Percentiles rank a stretch among this genome's conserved stretches.
phyloP scores from a whole-genome alignment of 2,797 vertebrate species.

The Microctenopoma steveboyesi region DNA sequence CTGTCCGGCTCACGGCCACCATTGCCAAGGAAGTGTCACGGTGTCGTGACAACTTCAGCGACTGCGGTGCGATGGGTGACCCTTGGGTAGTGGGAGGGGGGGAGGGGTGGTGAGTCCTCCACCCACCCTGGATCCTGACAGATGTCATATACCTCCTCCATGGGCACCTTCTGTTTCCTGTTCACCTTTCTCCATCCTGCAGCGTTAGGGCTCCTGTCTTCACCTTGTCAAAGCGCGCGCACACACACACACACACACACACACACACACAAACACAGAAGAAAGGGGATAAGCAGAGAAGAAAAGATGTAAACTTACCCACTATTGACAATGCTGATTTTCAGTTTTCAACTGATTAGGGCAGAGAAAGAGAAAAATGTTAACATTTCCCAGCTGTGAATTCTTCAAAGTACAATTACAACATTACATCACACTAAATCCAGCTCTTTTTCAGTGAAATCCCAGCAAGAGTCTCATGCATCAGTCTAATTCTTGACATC shows the following conservation, averaged over 20 bases:
- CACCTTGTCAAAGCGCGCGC: slow-evolving; percentile 68
- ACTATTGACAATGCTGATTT: slow-evolving; percentile 18
- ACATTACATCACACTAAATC: neutral
- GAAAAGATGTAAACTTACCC: slow-evolving; percentile 45
- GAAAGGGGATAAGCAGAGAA: slow-evolving; percentile 38
- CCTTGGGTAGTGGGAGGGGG: slow-evolving; percentile 73
- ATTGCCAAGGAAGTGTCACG: slow-evolving; percentile 84
- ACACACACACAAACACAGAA: slow-evolving; percentile 16
- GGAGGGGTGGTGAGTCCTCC: slow-evolving; percentile 67
- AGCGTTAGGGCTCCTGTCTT: slow-evolving; percentile 82
- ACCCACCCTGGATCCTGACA: slow-evolving; percentile 81
- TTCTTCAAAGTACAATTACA: neutral
- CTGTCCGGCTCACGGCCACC: slow-evolving; percentile 67
- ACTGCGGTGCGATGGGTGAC: slow-evolving; percentile 79
- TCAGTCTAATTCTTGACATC: slow-evolving; percentile 29
- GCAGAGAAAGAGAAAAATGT: neutral
- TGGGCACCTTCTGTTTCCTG: slow-evolving; percentile 83
- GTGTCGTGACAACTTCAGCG: slow-evolving; percentile 81
- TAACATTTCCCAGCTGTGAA: neutral
- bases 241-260: slow-evolving; percentile 31
- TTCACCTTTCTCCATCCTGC: slow-evolving; percentile 86
- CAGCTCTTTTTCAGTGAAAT: slow-evolving; percentile 11
- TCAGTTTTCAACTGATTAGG: neutral
- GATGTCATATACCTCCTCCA: slow-evolving; percentile 86
- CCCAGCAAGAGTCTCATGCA: slow-evolving; percentile 7